Conservation (phyloP, 2,113 vertebrate species). For the Rhinolophus ferrumequinum region DNA sequence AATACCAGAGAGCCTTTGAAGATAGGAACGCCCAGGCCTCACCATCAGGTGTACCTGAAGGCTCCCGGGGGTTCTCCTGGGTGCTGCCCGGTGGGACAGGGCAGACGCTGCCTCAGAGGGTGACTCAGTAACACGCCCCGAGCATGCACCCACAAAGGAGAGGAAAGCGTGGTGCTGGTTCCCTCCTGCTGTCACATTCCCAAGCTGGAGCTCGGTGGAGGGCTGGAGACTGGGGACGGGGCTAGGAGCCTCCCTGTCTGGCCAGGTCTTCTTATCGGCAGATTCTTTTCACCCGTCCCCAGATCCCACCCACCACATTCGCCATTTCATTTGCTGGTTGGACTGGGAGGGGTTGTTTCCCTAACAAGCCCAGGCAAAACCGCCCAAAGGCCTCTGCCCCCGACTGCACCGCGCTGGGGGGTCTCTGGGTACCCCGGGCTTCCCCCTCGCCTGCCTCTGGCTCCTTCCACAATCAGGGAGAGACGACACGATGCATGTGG, state of each 20-base stretch:
- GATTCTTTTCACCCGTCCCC: not conserved
- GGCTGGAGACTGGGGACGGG: too few species aligned
- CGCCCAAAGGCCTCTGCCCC: too few species aligned
- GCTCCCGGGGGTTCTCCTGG: not conserved
- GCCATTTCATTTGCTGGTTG: not conserved
- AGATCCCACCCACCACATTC: rapidly evolving
- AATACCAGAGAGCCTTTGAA: not conserved
- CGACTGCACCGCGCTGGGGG: too few species aligned
- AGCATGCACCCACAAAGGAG: not conserved
- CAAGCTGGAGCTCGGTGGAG: not conserved
- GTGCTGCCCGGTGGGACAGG: not conserved
- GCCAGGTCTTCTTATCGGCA: not conserved
- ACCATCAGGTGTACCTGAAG: rapidly evolving
- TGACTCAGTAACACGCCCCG: too few species aligned
- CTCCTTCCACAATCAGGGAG: not conserved
- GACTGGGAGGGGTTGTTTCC: not conserved
- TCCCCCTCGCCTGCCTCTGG: too few species aligned
- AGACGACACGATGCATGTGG: not conserved
- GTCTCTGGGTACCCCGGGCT: too few species aligned
- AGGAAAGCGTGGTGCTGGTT: not conserved
- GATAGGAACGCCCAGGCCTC: too few species aligned
- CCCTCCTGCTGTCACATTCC: not conserved
- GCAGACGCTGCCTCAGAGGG: not conserved
- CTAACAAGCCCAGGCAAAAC: not conserved
- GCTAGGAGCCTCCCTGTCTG: too few species aligned